These are phyloP conservation scores for Cotesia typhae DNA, from an alignment of 1,140 invertebrate species.

Conservation along the genomic window DNA sequence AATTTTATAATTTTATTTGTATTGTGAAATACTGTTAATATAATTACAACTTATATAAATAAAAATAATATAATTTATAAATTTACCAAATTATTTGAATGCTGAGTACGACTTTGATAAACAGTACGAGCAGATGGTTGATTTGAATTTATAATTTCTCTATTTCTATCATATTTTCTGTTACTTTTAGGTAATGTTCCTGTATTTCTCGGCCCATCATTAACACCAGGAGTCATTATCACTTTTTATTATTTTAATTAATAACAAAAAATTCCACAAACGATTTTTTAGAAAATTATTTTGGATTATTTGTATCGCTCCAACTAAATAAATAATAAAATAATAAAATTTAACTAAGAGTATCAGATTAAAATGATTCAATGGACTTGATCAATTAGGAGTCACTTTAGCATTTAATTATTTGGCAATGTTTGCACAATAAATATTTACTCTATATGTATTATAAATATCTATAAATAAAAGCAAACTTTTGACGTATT, in stretches of 20 bases:
- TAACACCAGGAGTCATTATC: conserved; percentile 55
- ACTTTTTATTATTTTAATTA: not conserved
- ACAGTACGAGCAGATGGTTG: conserved; percentile 41
- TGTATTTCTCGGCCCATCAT: conserved; percentile 54
- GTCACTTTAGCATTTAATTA: conserved; percentile 31
- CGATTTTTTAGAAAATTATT: not conserved
- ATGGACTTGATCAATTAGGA: not conserved
- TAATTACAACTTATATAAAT: not conserved
- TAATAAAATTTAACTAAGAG: not conserved
- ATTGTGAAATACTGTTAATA: no score
- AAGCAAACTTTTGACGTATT: conserved; percentile 35
- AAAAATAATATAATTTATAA: conserved; percentile 13
- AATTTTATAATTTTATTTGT: not conserved
- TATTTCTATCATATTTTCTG: conserved; percentile 54
- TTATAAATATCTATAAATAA: conserved; percentile 38
- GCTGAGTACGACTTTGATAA: conserved; percentile 45
- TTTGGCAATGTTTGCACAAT: conserved; percentile 25
- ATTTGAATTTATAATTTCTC: conserved; percentile 49
- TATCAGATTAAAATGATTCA: not conserved
- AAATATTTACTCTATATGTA: not conserved
- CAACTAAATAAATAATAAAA: not conserved
- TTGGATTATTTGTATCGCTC: no score
- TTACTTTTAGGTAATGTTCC: conserved; percentile 59
- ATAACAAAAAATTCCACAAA: no score
- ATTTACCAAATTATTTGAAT: conserved; percentile 57